Conservation (phyloP, 2,797 vertebrate species). For the Ctenopoma multispine region DNA sequence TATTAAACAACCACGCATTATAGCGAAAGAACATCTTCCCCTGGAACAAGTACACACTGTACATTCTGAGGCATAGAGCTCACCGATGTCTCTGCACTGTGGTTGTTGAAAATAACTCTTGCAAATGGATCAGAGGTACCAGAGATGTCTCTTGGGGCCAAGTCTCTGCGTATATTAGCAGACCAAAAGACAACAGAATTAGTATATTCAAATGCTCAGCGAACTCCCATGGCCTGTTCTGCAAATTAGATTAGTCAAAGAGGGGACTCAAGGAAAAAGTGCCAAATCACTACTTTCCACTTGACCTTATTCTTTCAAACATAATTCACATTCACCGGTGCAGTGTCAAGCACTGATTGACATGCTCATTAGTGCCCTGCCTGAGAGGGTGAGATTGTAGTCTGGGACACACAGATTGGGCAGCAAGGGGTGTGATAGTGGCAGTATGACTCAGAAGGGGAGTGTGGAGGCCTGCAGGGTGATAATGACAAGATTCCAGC, state of each 20-base stretch:
- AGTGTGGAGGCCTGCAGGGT: slow-evolving; percentile 56
- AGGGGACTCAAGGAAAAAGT: not conserved
- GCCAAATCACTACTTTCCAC: slow-evolving; percentile 8
- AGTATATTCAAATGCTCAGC: slow-evolving; percentile 13
- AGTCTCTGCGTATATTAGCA: slow-evolving; percentile 81
- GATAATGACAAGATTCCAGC: slow-evolving; percentile 50
- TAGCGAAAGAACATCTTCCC: not conserved
- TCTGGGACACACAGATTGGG: slow-evolving; percentile 71
- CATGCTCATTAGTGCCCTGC: slow-evolving; percentile 63
- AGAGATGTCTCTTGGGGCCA: slow-evolving; percentile 90
- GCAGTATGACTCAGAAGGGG: slow-evolving; percentile 55
- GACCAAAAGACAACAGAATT: slow-evolving; percentile 42
- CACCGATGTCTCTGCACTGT: slow-evolving; percentile 89
- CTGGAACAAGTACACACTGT: slow-evolving; percentile 1
- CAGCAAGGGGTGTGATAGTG: slow-evolving; percentile 65
- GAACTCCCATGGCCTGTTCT: slow-evolving; percentile 17
- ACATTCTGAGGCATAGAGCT: slow-evolving; percentile 66
- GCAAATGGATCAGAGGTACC: slow-evolving; percentile 94
- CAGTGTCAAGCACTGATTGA: slow-evolving; percentile 56
- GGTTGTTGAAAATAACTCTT: slow-evolving; percentile 89
- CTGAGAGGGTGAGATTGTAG: slow-evolving; percentile 49
- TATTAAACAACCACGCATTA: not conserved
- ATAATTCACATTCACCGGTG: slow-evolving; percentile 33
- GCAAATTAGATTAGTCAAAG: slow-evolving; percentile 11
- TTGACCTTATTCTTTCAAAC: slow-evolving; percentile 45